phyloP scores from a whole-genome alignment of 2,113 vertebrate genomes.

The Rhynchomys soricoides region DNA sequence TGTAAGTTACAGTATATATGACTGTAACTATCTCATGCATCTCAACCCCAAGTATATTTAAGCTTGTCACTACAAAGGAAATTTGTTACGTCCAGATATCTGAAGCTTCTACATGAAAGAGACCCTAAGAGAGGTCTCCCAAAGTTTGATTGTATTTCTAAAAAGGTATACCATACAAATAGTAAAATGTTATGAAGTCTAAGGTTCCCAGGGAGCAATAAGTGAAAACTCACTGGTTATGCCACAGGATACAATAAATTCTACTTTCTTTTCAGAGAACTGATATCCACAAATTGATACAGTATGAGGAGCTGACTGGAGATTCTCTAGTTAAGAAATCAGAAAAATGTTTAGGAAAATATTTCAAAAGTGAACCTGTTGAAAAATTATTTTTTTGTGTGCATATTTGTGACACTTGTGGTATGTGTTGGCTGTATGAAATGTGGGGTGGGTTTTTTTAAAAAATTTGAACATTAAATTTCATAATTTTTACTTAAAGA shows the following conservation, averaged over 20 bases:
- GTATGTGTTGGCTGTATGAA: neutral
- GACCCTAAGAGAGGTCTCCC: neutral
- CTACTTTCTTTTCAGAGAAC: slow-evolving; percentile 42
- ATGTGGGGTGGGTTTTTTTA: neutral
- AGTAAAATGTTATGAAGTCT: neutral
- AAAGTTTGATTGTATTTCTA: slow-evolving; percentile 26
- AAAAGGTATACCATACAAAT: neutral
- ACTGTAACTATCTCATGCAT: neutral
- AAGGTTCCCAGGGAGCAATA: neutral
- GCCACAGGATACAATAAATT: neutral
- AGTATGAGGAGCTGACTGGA: neutral
- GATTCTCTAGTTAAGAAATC: neutral
- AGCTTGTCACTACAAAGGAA: slow-evolving; percentile 18
- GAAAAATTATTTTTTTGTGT: neutral
- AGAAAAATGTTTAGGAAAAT: slow-evolving; percentile 7
- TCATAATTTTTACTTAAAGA: slow-evolving; percentile 17
- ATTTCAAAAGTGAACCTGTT: neutral
- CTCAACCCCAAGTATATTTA: slow-evolving; percentile 18
- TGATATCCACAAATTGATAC: neutral
- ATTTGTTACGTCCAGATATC: neutral
- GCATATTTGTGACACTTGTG: neutral
- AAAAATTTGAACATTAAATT: neutral
- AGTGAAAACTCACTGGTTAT: neutral
- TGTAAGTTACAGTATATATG: neutral
- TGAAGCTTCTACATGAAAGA: neutral